Conservation (phyloP, 2,888 invertebrate genomes). For the Brassicogethes aeneus region DNA sequence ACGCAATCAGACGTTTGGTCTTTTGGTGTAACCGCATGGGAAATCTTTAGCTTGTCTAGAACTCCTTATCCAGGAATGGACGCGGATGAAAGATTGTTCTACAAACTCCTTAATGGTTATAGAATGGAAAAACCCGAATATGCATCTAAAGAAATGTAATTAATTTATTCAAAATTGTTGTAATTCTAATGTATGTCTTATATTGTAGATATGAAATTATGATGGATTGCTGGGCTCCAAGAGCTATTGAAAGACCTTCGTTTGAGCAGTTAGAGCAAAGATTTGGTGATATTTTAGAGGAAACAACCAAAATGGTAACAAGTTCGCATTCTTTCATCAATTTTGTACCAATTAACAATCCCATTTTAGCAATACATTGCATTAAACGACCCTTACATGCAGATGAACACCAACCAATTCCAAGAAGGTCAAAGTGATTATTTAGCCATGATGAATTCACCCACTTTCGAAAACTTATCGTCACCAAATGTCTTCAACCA, state of each 20-base stretch:
- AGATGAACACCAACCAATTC: slow-evolving; percentile 51
- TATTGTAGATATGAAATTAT: slow-evolving; percentile 60
- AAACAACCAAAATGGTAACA: too few relatives aligned
- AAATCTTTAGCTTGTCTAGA: slow-evolving; percentile 73
- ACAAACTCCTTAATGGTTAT: slow-evolving; percentile 69
- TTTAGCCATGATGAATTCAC: slow-evolving; percentile 63
- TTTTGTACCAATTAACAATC: too few relatives aligned
- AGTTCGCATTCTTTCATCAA: too few relatives aligned
- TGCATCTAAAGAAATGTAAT: slow-evolving; percentile 66
- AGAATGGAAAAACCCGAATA: slow-evolving; percentile 79
- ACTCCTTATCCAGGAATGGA: slow-evolving; percentile 79
- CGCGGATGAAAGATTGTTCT: slow-evolving; percentile 58
- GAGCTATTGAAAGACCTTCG: slow-evolving; percentile 65
- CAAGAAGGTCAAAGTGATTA: slow-evolving; percentile 57
- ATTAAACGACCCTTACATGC: slow-evolving; percentile 66
- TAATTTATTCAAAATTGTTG: background rate
- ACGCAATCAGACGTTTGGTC: slow-evolving; percentile 94
- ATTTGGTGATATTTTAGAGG: slow-evolving; percentile 70
- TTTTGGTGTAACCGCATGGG: slow-evolving; percentile 82
- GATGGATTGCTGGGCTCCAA: slow-evolving; percentile 74
- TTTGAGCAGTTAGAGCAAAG: slow-evolving; percentile 66
- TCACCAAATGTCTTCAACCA: too few relatives aligned
- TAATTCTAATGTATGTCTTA: background rate
- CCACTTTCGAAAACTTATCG: slow-evolving; percentile 56
- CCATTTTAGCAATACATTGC: slow-evolving; percentile 78